Conservation (phyloP, 2,797 vertebrate species). For the Sylvia borin region DNA sequence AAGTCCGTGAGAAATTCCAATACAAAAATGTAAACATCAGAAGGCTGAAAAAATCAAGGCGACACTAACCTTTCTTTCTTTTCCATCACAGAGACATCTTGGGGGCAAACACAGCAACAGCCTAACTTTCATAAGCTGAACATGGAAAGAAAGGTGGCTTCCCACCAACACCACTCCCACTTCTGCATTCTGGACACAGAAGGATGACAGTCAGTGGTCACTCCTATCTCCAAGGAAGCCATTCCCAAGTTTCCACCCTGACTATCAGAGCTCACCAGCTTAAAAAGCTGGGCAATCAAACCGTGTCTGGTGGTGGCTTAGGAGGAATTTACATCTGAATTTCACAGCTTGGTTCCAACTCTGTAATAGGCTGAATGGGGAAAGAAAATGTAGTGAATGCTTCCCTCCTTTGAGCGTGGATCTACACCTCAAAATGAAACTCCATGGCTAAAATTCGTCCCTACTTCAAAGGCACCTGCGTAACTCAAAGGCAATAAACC, state of each 20-base stretch:
- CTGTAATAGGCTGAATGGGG: neutral
- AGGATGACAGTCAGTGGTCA: neutral
- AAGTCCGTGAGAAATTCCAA: no score
- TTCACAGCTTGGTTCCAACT: slow-evolving; percentile 53
- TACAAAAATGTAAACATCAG: no score
- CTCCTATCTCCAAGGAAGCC: neutral
- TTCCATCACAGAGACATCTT: neutral
- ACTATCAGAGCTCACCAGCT: neutral
- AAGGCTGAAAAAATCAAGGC: no score
- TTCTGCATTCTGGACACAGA: neutral
- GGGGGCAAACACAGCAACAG: neutral
- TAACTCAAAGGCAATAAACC: slow-evolving; percentile 37
- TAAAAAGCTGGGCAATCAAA: neutral
- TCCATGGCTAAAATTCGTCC: slow-evolving; percentile 3
- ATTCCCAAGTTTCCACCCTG: neutral
- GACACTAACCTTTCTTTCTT: neutral
- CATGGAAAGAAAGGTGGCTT: neutral
- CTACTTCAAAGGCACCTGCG: slow-evolving; percentile 29
- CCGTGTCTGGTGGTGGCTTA: neutral
- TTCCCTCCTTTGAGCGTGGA: neutral
- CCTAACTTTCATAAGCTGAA: neutral
- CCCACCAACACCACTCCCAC: neutral
- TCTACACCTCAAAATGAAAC: slow-evolving; percentile 24
- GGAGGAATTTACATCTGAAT: slow-evolving; percentile 57
- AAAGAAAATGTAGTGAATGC: neutral